These are phyloP conservation scores for Hydrophis major DNA, from an alignment of 2,797 vertebrate genomes.

Conservation along the genomic window DNA sequence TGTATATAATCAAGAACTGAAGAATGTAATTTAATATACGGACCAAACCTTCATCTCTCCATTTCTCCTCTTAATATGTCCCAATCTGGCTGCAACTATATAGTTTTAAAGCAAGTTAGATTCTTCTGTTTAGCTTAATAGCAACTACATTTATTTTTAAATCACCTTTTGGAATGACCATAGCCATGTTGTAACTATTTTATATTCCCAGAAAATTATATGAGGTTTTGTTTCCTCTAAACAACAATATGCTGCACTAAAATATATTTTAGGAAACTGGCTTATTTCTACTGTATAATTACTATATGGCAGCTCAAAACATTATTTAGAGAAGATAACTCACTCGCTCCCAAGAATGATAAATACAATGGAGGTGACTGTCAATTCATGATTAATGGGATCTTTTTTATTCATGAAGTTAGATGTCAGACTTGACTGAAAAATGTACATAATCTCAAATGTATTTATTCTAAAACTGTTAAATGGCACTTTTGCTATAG, in stretches of 20 bases:
- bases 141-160: neutral
- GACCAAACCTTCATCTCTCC: neutral
- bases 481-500: constrained; percentile 59
- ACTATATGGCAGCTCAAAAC: constrained; percentile 46
- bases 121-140: neutral
- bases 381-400: constrained; percentile 64
- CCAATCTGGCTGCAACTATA: neutral
- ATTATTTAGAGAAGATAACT: constrained; percentile 54
- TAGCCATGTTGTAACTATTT: neutral
- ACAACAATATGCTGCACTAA: constrained; percentile 4
- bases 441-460: constrained; percentile 67
- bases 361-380: constrained; percentile 60
- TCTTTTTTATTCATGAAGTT: constrained; percentile 71
- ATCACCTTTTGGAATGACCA: neutral
- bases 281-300: constrained; percentile 51
- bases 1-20: neutral
- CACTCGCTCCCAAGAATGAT: constrained; percentile 56
- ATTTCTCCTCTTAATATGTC: neutral
- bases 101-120: neutral
- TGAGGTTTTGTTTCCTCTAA: constrained; percentile 5
- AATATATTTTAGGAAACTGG: constrained; percentile 25
- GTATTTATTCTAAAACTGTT: constrained; percentile 67
- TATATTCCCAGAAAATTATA: constrained; percentile 26
- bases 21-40: neutral
- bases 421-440: constrained; percentile 66